Conservation (phyloP, 2,888 invertebrate species). For the Leistus spinibarbis region DNA sequence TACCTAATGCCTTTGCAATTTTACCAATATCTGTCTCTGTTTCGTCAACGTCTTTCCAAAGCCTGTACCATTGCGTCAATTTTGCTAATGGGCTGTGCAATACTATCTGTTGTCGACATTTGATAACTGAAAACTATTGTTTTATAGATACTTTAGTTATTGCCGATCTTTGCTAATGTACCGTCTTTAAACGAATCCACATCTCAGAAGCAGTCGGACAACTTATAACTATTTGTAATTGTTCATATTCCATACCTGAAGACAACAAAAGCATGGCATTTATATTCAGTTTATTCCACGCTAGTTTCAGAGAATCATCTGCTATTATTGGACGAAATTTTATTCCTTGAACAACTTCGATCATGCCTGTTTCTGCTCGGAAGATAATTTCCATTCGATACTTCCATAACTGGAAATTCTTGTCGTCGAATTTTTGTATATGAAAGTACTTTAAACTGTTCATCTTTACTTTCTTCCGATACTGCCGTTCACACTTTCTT, state of each 20-base stretch:
- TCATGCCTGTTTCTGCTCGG: no score
- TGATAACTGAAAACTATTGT: constrained; percentile 35
- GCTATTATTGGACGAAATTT: background rate
- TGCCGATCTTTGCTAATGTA: constrained; percentile 37
- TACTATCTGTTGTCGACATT: constrained; percentile 22
- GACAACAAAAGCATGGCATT: constrained; percentile 28
- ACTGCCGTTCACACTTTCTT: no score
- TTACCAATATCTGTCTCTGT: constrained; percentile 33
- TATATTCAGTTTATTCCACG: constrained; percentile 25
- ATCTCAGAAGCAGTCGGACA: constrained; percentile 24
- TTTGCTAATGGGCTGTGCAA: no score
- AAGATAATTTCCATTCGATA: constrained; percentile 31
- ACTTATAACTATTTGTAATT: constrained; percentile 20
- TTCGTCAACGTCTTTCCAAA: constrained; percentile 28
- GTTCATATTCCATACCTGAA: constrained; percentile 26
- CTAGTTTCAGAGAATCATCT: background rate
- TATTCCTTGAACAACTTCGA: no score
- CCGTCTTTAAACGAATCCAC: constrained; percentile 33
- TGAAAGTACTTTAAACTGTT: constrained; percentile 1
- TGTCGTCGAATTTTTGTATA: constrained; percentile 20
- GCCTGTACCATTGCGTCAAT: constrained; percentile 36
- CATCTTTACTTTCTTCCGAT: constrained; percentile 2
- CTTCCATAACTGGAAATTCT: constrained; percentile 34
- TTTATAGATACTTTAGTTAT: constrained; percentile 39
- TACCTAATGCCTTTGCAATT: constrained; percentile 37